Conservation (phyloP, 2,888 invertebrate genomes). For the Parnassius orleans region DNA sequence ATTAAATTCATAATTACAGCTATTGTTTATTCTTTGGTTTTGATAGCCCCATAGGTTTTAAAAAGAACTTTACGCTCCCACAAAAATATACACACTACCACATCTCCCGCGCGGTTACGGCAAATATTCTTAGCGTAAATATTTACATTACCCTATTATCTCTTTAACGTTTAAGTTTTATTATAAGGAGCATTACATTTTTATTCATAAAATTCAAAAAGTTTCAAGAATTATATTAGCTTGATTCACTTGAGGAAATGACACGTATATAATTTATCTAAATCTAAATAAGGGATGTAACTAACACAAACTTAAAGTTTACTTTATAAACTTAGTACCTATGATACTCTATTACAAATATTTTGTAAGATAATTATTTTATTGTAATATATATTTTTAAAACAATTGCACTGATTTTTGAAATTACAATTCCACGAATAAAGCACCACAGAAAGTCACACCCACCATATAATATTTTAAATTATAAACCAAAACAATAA, state of each 20-base stretch:
- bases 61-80: constrained; percentile 3
- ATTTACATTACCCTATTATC: constrained; percentile 8
- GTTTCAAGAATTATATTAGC: neutral
- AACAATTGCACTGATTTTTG: constrained; percentile 9
- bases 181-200: neutral
- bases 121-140: constrained; percentile 1
- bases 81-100: constrained; percentile 3
- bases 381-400: constrained; percentile 15
- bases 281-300: neutral
- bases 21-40: constrained; percentile 1
- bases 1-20: neutral
- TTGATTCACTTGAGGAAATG: constrained; percentile 2
- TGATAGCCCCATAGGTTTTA: neutral
- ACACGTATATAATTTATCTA: neutral
- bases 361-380: constrained; percentile 13
- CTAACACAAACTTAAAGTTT: neutral
- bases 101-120: constrained; percentile 1
- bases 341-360: neutral
- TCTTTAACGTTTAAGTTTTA: neutral
- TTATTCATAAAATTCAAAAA: neutral
- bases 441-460: constrained; percentile 29
- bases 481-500: constrained; percentile 30
- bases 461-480: constrained; percentile 27
- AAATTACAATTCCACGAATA: constrained; percentile 25
- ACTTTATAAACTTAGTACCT: neutral